Conservation (phyloP, 2,888 invertebrate species). For the Drosophila antonietae region DNA sequence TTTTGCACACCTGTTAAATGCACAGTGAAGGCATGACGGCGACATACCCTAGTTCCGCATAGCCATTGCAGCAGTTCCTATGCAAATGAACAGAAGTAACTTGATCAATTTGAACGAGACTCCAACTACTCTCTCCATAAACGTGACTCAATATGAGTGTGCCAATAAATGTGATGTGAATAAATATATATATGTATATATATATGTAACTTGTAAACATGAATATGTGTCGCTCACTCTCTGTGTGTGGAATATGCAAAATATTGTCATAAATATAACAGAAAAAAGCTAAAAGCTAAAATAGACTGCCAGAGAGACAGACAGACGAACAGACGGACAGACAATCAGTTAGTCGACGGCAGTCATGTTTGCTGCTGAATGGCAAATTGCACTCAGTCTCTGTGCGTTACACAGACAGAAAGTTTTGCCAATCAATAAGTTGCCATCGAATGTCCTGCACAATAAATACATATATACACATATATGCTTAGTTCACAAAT, state of each 20-base stretch:
- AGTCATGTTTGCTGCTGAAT: conserved; percentile 7
- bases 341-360: conserved; percentile 17
- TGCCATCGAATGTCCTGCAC: conserved; percentile 22
- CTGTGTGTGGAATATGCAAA: conserved; percentile 31
- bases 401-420: conserved; percentile 2
- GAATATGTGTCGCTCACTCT: not conserved
- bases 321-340: not conserved
- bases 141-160: conserved; percentile 9
- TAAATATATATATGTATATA: not conserved
- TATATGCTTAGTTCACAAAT: no score
- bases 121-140: not conserved
- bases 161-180: conserved; percentile 10
- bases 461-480: conserved; percentile 7
- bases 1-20: not conserved
- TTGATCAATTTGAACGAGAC: not conserved
- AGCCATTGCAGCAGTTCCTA: not conserved
- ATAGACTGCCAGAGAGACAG: conserved; percentile 17
- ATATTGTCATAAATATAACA: conserved; percentile 49
- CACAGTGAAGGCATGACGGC: not conserved
- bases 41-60: not conserved
- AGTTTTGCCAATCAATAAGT: conserved; percentile 45
- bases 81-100: conserved; percentile 1
- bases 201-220: conserved; percentile 15
- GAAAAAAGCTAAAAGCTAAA: conserved; percentile 33
- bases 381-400: conserved; percentile 33